A percentile compares a stretch with the other conserved stretches of the same genome.
phyloP scores from a whole-genome alignment of 92 coral and sea anemone genomes.

The Paramuricea clavata region DNA sequence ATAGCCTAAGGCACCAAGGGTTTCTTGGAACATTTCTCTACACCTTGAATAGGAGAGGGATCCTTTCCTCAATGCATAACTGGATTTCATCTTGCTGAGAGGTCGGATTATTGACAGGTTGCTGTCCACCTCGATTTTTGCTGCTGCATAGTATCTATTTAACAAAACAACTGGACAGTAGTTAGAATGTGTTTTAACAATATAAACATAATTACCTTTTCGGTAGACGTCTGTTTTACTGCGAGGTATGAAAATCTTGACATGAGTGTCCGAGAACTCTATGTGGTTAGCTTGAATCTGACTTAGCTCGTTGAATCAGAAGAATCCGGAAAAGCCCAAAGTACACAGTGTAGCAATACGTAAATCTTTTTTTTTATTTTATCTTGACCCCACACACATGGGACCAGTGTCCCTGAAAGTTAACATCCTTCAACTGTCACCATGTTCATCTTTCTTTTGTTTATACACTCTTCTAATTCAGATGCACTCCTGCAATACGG shows the following conservation, averaged over 20 bases:
- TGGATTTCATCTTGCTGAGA: neutral
- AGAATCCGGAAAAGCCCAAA: constrained; percentile 67
- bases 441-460: no score
- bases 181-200: constrained; percentile 2
- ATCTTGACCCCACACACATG: no score
- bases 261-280: neutral
- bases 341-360: constrained; percentile 51
- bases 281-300: neutral
- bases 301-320: constrained; percentile 33
- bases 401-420: no score
- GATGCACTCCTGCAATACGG: no score
- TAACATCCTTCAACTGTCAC: no score
- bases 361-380: constrained; percentile 57
- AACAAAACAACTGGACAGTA: constrained; percentile 42
- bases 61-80: neutral
- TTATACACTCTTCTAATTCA: no score
- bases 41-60: neutral
- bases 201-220: constrained; percentile 47
- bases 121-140: neutral
- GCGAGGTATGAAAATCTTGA: constrained; percentile 52
- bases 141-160: neutral
- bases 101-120: neutral
- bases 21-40: constrained; percentile 6
- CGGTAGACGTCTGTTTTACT: constrained; percentile 54
- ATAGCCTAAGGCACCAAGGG: neutral